Percentiles rank a stretch among this genome's conserved stretches.
phyloP scores from a whole-genome alignment of 2,797 vertebrate genomes.

The Sebastes jordani region DNA sequence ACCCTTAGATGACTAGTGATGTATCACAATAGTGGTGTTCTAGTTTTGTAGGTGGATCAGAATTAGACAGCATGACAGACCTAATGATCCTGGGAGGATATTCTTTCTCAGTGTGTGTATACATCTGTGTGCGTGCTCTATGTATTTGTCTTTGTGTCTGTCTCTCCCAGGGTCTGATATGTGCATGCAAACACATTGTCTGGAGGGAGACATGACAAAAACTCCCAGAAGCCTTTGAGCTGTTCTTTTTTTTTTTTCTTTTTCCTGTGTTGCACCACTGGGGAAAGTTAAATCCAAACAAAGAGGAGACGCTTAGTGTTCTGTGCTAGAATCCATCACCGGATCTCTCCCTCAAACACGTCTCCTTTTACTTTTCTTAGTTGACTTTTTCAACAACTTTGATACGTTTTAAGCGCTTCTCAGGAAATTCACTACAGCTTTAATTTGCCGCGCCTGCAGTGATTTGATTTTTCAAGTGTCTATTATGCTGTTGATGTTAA shows the following conservation, averaged over 20 bases:
- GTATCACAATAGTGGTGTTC: conserved; percentile 72
- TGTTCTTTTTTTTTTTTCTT: conserved; percentile 60
- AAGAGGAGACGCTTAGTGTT: conserved; percentile 73
- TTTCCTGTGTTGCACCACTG: conserved; percentile 78
- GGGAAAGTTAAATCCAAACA: conserved; percentile 85
- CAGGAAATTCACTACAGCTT: conserved; percentile 56
- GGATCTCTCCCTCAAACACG: conserved; percentile 73
- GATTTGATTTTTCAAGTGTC: conserved; percentile 59
- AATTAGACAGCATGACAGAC: conserved; percentile 81
- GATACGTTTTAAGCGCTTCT: conserved; percentile 62
- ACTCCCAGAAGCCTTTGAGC: conserved; percentile 86
- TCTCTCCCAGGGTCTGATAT: conserved; percentile 83
- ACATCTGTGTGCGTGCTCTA: conserved; percentile 65
- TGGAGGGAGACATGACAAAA: conserved; percentile 86
- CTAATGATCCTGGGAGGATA: conserved; percentile 80
- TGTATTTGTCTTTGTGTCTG: conserved; percentile 79
- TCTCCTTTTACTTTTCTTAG: conserved; percentile 71
- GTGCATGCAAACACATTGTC: conserved; percentile 84
- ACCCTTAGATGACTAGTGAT: conserved; percentile 68
- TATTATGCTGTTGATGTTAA: conserved; percentile 55
- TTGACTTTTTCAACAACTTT: conserved; percentile 76
- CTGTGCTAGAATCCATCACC: conserved; percentile 73
- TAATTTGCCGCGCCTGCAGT: conserved; percentile 60
- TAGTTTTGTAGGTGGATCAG: conserved; percentile 81
- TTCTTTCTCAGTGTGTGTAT: conserved; percentile 58